Base-by-base conservation (phyloP, 2,797 vertebrate genomes). In the Garrulus glandarius region DNA sequence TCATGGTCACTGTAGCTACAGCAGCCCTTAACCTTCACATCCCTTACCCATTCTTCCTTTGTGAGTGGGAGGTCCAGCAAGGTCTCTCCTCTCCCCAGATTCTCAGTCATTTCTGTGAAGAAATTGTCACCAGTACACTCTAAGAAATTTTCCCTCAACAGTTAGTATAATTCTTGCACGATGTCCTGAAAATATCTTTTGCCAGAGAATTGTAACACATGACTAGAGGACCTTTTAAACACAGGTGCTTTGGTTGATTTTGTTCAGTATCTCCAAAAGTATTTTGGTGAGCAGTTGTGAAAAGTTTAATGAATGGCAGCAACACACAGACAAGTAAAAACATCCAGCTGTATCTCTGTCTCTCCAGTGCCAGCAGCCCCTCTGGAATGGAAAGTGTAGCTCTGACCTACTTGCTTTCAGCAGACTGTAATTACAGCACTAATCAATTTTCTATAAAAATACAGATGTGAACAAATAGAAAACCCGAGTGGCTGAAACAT, bases 331-430 rank as follows among this genome's bases (percentile, higher is more conserved):
- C 46, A 78, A 72, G 60, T 77, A 37, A 67, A 92, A 53, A 27
- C 43, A 17, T 46, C 60, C 91, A 91, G 82, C 72, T 92, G 89
- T 71, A 75, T 92, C 87, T 96, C 87, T 91, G 68, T 24, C 75
- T 85, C 67, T 78, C 81, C 41, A 29, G 44, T 46, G 71, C 46
- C 71, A 91, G 46, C 46, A 89, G 71, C 23, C 60, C 52, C 68
- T 80, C 76, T 75, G 78, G 75, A 80, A 91, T 17, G n/a, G 52
- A 47, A 90, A 86, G 65, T 7, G 0, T 57, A 59, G 36, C 67
- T 95, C 69, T 97, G 95, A 96, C 89, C 89, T 92, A 87, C 81
- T 96, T 96, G 47, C 94, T 95, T 95, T 96, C 89, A 93, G 60
- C 36, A 75, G 27, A 29, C 82, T 83, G 29, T 69, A 93, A 97